A percentile compares a stretch with the other conserved stretches of the same genome.
Conservation (phyloP, 2,888 invertebrate species). For the Platerodrilus igneus region DNA sequence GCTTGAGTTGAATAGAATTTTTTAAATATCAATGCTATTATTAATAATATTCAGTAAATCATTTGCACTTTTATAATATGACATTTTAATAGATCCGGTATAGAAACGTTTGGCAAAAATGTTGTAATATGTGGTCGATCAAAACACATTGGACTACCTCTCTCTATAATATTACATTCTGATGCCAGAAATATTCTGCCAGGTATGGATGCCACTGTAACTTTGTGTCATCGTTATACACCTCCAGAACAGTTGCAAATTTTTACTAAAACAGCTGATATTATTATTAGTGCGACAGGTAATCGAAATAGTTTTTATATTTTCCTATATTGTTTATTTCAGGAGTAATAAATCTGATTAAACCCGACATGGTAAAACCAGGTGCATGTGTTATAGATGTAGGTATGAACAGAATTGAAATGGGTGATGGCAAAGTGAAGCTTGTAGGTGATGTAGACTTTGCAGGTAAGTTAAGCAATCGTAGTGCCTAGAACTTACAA, state of each 20-base stretch:
- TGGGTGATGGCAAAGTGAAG: slow-evolving; percentile 61
- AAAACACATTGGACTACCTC: slow-evolving; percentile 88
- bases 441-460: slow-evolving; percentile 88
- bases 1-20: no score
- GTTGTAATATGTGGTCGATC: slow-evolving; percentile 87
- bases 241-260: slow-evolving; percentile 68
- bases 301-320: slow-evolving; percentile 21
- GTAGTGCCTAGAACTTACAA: slow-evolving; percentile 8
- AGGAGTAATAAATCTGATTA: slow-evolving; percentile 71
- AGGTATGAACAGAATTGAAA: slow-evolving; percentile 71
- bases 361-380: slow-evolving; percentile 80
- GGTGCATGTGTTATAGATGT: slow-evolving; percentile 88
- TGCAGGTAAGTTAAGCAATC: slow-evolving; percentile 54
- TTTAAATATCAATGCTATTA: no score
- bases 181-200: slow-evolving; percentile 66
- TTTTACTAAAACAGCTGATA: slow-evolving; percentile 70
- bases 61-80: background rate
- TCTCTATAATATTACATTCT: slow-evolving; percentile 77
- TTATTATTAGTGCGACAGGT: slow-evolving; percentile 73
- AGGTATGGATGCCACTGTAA: slow-evolving; percentile 82
- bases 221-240: slow-evolving; percentile 84
- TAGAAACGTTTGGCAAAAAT: slow-evolving; percentile 80
- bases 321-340: slow-evolving; percentile 40
- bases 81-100: no score
- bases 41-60: background rate